These are phyloP conservation scores for Drosophila setosimentum DNA, from an alignment of 2,888 invertebrate genomes.

Conservation along the genomic window DNA sequence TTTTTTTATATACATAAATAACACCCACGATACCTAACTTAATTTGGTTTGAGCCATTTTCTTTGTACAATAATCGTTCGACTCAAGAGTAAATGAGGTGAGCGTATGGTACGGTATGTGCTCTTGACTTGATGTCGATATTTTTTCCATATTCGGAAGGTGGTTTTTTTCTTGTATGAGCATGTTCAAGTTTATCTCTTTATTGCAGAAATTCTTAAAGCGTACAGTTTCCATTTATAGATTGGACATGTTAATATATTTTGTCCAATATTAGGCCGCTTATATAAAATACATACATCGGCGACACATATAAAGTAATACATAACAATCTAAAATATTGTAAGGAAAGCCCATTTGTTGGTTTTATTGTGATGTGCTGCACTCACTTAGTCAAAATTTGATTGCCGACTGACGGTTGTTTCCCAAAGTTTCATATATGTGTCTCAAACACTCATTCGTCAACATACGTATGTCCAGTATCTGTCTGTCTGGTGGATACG, in stretches of 20 bases:
- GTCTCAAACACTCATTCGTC: not conserved
- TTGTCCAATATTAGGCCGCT: not conserved
- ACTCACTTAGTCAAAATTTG: not conserved
- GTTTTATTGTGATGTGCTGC: not conserved
- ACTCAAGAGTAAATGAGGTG: slow-evolving; percentile 7
- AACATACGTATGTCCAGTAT: slow-evolving; percentile 5
- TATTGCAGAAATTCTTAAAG: slow-evolving; percentile 41
- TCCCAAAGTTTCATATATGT: not conserved
- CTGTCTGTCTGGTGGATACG: slow-evolving; percentile 38
- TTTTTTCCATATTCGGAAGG: slow-evolving; percentile 40
- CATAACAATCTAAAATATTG: not conserved
- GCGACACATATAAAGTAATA: not conserved
- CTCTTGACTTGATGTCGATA: slow-evolving; percentile 31
- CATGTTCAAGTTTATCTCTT: slow-evolving; percentile 8
- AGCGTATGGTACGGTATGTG: slow-evolving; percentile 19
- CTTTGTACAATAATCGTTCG: slow-evolving; percentile 9
- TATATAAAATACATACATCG: slow-evolving; percentile 2
- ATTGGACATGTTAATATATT: slow-evolving; percentile 23
- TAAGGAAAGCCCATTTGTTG: not conserved
- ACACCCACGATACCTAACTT: slow-evolving; percentile 22
- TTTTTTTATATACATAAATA: not conserved
- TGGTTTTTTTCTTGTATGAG: slow-evolving; percentile 10
- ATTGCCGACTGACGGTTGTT: not conserved
- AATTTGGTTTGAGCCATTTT: slow-evolving; percentile 13
- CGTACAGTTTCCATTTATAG: slow-evolving; percentile 52